Percentiles rank a stretch among this genome's conserved stretches.
Evolutionary conservation across 2,888 invertebrate genomes (phyloP).

Genomic region (Polyommatus icarus): DNA sequence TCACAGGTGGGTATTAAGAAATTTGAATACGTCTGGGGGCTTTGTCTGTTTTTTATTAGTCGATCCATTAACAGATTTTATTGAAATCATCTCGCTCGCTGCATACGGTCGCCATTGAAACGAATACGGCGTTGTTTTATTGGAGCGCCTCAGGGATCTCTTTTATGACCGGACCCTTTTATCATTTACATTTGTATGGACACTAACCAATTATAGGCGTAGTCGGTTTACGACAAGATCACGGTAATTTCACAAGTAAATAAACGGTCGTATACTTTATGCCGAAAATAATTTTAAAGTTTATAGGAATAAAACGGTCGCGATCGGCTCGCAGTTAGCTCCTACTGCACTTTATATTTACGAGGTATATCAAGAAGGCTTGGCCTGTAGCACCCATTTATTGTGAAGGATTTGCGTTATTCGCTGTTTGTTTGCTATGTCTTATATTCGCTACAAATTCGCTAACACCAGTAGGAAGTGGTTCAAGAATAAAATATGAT

Average conservation of each 20-base stretch:
- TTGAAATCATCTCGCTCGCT: conserved; percentile 56
- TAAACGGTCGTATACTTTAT: conserved; percentile 1
- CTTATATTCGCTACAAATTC: background rate
- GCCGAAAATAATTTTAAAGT: background rate
- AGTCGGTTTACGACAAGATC: conserved; percentile 37
- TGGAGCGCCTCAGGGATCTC: conserved; percentile 51
- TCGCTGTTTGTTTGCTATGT: background rate
- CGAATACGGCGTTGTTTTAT: conserved; percentile 62
- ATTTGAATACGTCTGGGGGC: conserved; percentile 58
- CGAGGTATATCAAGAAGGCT: background rate
- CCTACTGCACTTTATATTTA: conserved; percentile 1
- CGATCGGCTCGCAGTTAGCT: background rate
- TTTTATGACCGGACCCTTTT: conserved; percentile 58
- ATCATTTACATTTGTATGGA: conserved; percentile 51
- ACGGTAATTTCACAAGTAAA: conserved; percentile 14
- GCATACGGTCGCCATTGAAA: conserved; percentile 61
- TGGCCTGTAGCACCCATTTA: background rate
- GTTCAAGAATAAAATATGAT: background rate
- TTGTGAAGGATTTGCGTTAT: background rate
- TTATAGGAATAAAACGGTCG: background rate
- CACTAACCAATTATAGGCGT: conserved; percentile 49
- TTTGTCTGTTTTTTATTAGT: conserved; percentile 67
- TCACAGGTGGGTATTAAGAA: conserved; percentile 54
- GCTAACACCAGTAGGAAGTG: background rate
- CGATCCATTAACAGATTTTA: conserved; percentile 71